Evolutionary conservation across 2,113 vertebrate genomes (phyloP), one percentile per base, ranked within the genome.

Genomic region (Myodes glareolus): DNA sequence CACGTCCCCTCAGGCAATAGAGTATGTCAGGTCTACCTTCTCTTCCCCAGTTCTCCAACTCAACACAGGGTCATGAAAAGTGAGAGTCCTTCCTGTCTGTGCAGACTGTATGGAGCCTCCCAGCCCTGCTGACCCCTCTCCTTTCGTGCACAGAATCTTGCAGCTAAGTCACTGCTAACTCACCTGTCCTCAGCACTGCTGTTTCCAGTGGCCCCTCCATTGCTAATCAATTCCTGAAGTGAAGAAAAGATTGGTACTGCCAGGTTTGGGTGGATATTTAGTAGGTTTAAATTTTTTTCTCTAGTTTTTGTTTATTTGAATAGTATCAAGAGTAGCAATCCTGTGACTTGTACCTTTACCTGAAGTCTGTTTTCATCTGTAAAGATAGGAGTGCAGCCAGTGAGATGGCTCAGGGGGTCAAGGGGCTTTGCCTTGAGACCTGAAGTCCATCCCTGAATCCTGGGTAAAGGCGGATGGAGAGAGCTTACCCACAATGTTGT

Each of bases 141-240:
- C 25, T 75, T 91, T 67, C 36, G 36, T 75, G 78, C 90, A 47
- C 14, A 47, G 21, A 82, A n/a, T 84, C 36, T 68, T 6, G n/a
- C 86, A 81, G 72, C 68, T 89, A 36, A 63, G 39, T 68, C 33
- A n/a, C 14, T 52, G 1, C 55, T 47, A 25, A 75, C 50, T 47
- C 29, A 42, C 11, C 68, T 50, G n/a, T 92, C 50, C 68, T 94
- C 5, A 80, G n/a, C 23, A 39, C 21, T n/a, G 12, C 1, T 67
- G n/a, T 33, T 77, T 76, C n/a, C 61, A 36, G 33, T 29, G 84
- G 68, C 50, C 55, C 55, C 55, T 58, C 55, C 36, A 16, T 84
- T 97, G 68, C 21, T 29, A 67, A 86, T n/a, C 36, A 90, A n/a
- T 14, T 96, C 87, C 67, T 94, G 68, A 72, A 86, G 61, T 92